These are phyloP conservation scores for Protosalanx chinensis DNA, from an alignment of 2,797 vertebrate genomes.

Conservation along the genomic window DNA sequence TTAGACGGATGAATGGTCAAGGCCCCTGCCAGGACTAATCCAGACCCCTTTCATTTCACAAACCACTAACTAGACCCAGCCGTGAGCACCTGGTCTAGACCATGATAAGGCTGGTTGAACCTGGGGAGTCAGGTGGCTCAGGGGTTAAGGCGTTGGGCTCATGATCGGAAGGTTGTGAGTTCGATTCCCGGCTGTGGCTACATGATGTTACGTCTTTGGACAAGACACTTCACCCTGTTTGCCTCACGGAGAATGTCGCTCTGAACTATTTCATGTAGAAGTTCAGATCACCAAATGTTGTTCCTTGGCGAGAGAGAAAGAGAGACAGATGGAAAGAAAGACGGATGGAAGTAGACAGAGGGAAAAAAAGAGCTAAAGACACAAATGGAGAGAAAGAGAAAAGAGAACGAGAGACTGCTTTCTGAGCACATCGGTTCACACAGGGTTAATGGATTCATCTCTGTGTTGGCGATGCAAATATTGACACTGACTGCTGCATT, in stretches of 20 bases:
- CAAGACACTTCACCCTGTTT: too few species aligned
- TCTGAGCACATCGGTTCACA: constrained; percentile 23
- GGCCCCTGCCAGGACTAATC: neutral
- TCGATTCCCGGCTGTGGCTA: too few species aligned
- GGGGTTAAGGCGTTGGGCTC: too few species aligned
- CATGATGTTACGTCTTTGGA: too few species aligned
- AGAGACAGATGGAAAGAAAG: neutral
- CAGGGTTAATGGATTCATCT: constrained; percentile 51
- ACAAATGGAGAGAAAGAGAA: neutral
- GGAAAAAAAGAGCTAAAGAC: neutral
- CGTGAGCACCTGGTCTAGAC: constrained; percentile 42
- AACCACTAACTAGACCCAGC: constrained; percentile 36
- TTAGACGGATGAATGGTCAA: neutral
- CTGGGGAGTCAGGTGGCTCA: too few species aligned
- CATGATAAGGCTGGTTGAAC: constrained; percentile 36
- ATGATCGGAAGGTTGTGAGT: too few species aligned
- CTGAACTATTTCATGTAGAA: constrained; percentile 38
- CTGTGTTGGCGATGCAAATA: constrained; percentile 60
- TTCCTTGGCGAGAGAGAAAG: constrained; percentile 1
- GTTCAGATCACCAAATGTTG: constrained; percentile 42
- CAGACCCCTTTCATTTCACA: constrained; percentile 17
- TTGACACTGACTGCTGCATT: constrained; percentile 56
- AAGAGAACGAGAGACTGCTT: neutral
- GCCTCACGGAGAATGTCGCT: too few species aligned
- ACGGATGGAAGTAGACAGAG: neutral